Percentiles rank a stretch among this genome's conserved stretches.
These are phyloP conservation scores for Ianthella basta DNA, from an alignment of 37 sponge, comb jelly and placozoan genomes.

Conservation along the genomic window DNA sequence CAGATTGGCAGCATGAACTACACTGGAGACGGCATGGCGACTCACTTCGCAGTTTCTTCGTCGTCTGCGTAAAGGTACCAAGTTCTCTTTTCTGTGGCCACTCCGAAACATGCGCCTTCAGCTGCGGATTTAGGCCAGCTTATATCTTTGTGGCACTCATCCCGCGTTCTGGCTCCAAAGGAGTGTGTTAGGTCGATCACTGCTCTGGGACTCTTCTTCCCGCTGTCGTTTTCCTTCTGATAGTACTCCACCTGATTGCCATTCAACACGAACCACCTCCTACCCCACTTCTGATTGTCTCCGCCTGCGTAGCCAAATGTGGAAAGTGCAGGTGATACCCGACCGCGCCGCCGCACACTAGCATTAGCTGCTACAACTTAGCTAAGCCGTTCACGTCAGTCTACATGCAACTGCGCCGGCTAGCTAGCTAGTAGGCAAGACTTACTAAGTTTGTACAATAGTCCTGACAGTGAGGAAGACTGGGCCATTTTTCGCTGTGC, in stretches of 20 bases:
- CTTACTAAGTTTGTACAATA: conserved; percentile 7
- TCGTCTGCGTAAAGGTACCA: conserved; percentile 66
- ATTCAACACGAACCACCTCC: conserved; percentile 55
- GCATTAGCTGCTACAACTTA: too few species aligned
- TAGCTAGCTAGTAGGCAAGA: neutral
- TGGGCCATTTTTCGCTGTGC: neutral
- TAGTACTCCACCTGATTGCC: conserved; percentile 52
- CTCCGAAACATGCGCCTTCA: conserved; percentile 47
- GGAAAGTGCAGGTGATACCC: too few species aligned
- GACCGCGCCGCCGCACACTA: too few species aligned
- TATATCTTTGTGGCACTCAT: conserved; percentile 21
- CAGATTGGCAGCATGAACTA: too few species aligned
- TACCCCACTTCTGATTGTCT: conserved; percentile 57
- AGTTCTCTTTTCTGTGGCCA: conserved; percentile 57
- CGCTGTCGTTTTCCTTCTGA: conserved; percentile 31
- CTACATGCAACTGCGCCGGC: too few species aligned
- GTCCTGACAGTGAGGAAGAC: neutral
- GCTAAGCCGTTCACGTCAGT: too few species aligned
- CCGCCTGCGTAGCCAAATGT: too few species aligned
- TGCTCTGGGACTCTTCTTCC: conserved; percentile 31
- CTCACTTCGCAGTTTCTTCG: conserved; percentile 41
- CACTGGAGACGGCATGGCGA: too few species aligned
- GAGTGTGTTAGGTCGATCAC: conserved; percentile 54
- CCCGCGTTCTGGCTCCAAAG: conserved; percentile 46
- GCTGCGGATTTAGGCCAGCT: conserved; percentile 66